A percentile compares a stretch with the other conserved stretches of the same genome.
Evolutionary conservation across 2,797 vertebrate species (phyloP).

Genomic region (Ceryle rudis): DNA sequence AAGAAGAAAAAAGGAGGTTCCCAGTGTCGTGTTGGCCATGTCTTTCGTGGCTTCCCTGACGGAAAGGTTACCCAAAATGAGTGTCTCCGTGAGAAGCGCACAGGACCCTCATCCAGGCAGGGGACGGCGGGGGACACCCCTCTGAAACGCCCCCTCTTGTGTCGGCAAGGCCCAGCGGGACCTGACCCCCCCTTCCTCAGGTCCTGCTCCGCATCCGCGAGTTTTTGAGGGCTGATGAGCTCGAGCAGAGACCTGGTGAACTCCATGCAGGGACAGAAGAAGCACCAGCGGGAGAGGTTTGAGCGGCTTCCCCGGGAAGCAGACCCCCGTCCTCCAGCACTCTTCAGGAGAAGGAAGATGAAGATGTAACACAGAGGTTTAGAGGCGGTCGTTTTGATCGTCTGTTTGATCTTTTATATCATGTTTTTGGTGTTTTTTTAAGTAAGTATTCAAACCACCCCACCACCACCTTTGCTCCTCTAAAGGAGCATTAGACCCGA

Average conservation of each 20-base stretch:
- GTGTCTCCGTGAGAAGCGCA: fast-evolving
- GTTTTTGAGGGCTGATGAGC: background rate
- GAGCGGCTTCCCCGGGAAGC: fast-evolving
- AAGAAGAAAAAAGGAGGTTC: background rate
- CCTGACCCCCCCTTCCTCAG: fast-evolving
- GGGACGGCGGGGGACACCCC: fast-evolving
- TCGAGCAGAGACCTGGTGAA: background rate
- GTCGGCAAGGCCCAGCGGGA: background rate
- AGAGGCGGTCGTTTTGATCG: fast-evolving
- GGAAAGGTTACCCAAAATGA: background rate
- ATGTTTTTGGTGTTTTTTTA: too few relatives aligned
- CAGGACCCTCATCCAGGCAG: background rate
- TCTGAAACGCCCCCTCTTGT: background rate
- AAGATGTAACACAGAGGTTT: background rate
- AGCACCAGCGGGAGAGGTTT: fast-evolving
- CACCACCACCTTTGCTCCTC: background rate
- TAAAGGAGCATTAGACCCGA: background rate
- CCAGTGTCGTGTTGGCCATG: background rate
- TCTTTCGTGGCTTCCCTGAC: fast-evolving
- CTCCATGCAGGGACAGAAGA: fast-evolving
- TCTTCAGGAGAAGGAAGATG: background rate
- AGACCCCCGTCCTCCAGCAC: fast-evolving
- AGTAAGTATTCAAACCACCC: background rate
- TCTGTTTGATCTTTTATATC: background rate
- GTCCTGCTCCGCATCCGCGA: fast-evolving